Evolutionary conservation across 2,797 vertebrate genomes (phyloP), one percentile per base, ranked within the genome.

Genomic region (Chaunax sp.): DNA sequence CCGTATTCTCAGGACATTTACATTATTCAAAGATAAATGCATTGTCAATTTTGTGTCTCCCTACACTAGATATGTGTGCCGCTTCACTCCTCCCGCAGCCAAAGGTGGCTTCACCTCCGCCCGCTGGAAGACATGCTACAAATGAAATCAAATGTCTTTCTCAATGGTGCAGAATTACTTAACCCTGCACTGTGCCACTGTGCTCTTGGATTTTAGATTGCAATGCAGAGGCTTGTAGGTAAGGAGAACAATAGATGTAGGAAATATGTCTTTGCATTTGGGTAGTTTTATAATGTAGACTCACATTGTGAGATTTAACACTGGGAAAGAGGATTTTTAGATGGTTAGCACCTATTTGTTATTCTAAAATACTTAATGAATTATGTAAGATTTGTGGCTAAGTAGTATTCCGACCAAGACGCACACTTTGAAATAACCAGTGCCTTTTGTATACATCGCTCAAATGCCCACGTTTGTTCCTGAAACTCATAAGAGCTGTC

Each of bases 11-110:
- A 74, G 85, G 94, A 93, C 93, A 94, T 95, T 94, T 94, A 93
- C 93, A 95, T 95, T 95, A 95, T 95, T 94, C 92, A 93, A 94
- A 95, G 94, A 95, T 95, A 95, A 95, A 95, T 95, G 94, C 92
- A 91, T 94, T 95, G 94, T 94, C 94, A 95, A 94, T 94, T 93
- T 91, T 90, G 85, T 93, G 91, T 94, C 94, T 94, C 93, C 90
- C 83, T 90, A 87, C 93, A 91, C 89, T 92, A 94, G 94, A 93
- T 92, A 93, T 90, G 90, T 86, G 87, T 74, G 89, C 90, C 82
- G 87, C 92, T 93, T 89, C 89, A 84, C 90, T 93, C 92, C 92
- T 92, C 87, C 87, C 4, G 88, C 90, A 91, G 92, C 93, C 92
- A 93, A 93, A 94, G 93, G 92, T 94, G 91, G 90, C 86, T 86